Base-by-base conservation (phyloP, 2,888 invertebrate genomes). In the Punctoribates punctum region DNA sequence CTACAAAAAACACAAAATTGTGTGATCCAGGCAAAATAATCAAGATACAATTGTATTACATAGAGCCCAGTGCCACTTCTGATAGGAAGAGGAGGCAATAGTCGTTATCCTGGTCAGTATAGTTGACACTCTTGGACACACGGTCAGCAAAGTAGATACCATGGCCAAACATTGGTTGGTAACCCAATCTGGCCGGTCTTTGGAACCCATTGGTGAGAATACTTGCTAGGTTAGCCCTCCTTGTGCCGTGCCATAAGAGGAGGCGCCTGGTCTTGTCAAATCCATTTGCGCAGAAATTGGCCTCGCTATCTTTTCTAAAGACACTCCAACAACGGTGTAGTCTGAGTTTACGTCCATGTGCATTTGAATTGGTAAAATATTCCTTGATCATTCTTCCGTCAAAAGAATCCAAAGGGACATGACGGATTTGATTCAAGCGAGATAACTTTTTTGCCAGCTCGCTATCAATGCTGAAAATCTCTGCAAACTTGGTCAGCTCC, bases 141-240 rank as follows among this genome's bases (percentile, higher is more conserved):
- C 97, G 96, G 84, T 99, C 98, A 13, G 97, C 97, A 85, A 98
- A 97, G 85, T 96, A 96, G 77, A 93, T 88, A 82, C 97, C 99
- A 86, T 98, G 99, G 78, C 98, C 98, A 85, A 99, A 99, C 98
- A 99, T 98, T 83, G 87, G 87, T 84, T 79, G 72, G 0, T 98
- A 98, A 0, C 98, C 99, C 85, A 99, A 98, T 0, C 13, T 42
- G 97, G 96, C 0, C 98, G 98, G 17, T 82, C 99, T 98, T 81
- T 96, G 89, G 75, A 99, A 87, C 83, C 92, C 89, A 87, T 92
- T 86, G 11, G 84, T 85, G 74, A 99, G 85, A 82, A 99, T 99
- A 78, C 98, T 98, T 34, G 91, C 96, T 84, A 89, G 98, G 85
- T 99, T 99, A 15, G 96, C 95, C 38, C 90, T 87, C 73, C 98